A percentile compares a stretch with the other conserved stretches of the same genome.
Conservation (phyloP, 2,113 vertebrate species). For the Malaclemys terrapin region DNA sequence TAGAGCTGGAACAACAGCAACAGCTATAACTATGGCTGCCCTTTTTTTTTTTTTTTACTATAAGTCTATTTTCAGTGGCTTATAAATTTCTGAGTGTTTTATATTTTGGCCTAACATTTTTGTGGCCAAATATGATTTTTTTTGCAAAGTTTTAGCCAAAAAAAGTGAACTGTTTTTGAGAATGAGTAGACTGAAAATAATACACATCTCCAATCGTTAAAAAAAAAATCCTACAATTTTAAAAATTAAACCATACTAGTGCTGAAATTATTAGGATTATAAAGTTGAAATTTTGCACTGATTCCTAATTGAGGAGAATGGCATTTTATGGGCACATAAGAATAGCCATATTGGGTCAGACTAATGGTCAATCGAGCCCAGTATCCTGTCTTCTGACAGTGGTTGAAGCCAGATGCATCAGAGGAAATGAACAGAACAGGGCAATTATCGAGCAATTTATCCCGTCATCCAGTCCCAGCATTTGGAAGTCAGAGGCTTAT, state of each 20-base stretch:
- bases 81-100: neutral
- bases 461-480: neutral
- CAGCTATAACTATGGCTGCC: rapidly evolving
- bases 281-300: neutral
- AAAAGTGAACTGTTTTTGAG: neutral
- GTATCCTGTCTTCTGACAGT: neutral
- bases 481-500: neutral
- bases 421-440: neutral
- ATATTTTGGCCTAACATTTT: neutral
- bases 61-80: neutral
- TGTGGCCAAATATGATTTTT: neutral
- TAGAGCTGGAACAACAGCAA: neutral
- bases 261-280: neutral
- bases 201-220: neutral
- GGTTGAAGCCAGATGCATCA: neutral
- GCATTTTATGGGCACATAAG: neutral
- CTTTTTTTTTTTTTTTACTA: neutral
- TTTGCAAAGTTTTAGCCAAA: neutral
- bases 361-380: neutral
- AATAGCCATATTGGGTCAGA: neutral
- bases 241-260: neutral
- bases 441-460: neutral
- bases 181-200: neutral
- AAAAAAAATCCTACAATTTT: neutral
- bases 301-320: neutral